These are phyloP conservation scores for Calonectris borealis DNA, from an alignment of 2,113 vertebrate genomes.

Conservation along the genomic window DNA sequence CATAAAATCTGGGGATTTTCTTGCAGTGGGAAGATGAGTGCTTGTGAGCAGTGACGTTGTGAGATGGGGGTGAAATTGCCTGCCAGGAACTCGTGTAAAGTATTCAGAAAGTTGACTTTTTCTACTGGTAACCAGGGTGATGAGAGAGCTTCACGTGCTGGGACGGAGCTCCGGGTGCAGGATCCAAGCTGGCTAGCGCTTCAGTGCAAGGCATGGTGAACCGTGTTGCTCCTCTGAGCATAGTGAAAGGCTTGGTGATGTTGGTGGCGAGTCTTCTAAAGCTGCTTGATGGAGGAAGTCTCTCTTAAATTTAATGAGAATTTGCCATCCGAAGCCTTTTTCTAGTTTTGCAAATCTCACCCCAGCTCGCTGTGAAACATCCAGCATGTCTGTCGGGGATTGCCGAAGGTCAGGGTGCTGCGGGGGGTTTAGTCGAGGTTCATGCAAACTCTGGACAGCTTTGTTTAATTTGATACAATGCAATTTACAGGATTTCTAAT, in stretches of 20 bases:
- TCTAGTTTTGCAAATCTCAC: not conserved
- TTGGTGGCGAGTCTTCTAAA: not conserved
- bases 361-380: not conserved
- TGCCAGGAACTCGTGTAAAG: not conserved
- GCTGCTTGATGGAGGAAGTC: not conserved
- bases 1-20: not conserved
- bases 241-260: not conserved
- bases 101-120: not conserved
- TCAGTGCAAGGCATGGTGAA: not conserved
- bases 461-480: not conserved
- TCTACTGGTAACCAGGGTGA: not conserved
- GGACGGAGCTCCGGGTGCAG: not conserved
- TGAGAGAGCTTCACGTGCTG: not conserved
- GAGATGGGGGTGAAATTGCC: not conserved
- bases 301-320: not conserved
- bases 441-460: not conserved
- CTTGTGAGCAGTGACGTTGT: not conserved
- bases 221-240: rapidly evolving
- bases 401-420: not conserved
- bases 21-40: not conserved
- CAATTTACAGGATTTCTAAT: not conserved
- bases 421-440: not conserved
- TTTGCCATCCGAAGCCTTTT: not conserved
- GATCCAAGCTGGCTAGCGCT: not conserved
- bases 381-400: not conserved